Evolutionary conservation across 2,113 vertebrate genomes (phyloP).

Genomic region (Cryptoleucopteryx plumbea): DNA sequence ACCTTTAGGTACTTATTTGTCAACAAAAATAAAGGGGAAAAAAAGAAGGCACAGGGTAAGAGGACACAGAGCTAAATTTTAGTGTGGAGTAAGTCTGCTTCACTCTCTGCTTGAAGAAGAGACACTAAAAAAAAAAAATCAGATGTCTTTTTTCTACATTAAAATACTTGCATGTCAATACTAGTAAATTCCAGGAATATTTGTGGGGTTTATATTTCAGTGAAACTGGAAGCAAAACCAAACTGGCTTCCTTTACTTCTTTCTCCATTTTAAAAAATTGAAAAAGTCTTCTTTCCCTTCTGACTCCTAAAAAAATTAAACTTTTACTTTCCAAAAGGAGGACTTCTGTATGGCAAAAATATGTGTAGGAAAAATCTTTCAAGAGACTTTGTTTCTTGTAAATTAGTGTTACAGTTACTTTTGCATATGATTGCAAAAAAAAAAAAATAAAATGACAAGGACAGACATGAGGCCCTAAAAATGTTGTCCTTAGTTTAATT

Average conservation of each 20-base stretch:
- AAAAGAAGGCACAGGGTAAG: not conserved
- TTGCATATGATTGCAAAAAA: not conserved
- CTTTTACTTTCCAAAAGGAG: not conserved
- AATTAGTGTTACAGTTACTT: not conserved
- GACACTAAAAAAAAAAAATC: not conserved
- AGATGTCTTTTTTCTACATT: not conserved
- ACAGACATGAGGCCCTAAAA: not conserved
- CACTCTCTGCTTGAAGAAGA: not conserved
- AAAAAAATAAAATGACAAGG: not conserved
- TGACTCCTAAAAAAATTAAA: not conserved
- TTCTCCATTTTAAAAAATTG: not conserved
- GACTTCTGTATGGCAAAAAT: not conserved
- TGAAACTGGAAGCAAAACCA: not conserved
- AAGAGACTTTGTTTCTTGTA: not conserved
- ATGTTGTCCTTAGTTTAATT: not conserved
- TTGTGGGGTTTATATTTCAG: not conserved
- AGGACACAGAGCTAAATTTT: not conserved
- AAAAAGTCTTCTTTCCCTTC: not conserved
- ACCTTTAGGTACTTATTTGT: not conserved
- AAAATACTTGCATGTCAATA: not conserved
- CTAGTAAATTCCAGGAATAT: not conserved
- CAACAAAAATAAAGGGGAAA: not conserved
- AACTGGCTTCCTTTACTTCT: not conserved
- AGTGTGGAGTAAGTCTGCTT: not conserved
- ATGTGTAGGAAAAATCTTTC: not conserved